A percentile compares a stretch with the other conserved stretches of the same genome.
Evolutionary conservation across 2,113 vertebrate genomes (phyloP).

Genomic region (Apeltes quadracus): DNA sequence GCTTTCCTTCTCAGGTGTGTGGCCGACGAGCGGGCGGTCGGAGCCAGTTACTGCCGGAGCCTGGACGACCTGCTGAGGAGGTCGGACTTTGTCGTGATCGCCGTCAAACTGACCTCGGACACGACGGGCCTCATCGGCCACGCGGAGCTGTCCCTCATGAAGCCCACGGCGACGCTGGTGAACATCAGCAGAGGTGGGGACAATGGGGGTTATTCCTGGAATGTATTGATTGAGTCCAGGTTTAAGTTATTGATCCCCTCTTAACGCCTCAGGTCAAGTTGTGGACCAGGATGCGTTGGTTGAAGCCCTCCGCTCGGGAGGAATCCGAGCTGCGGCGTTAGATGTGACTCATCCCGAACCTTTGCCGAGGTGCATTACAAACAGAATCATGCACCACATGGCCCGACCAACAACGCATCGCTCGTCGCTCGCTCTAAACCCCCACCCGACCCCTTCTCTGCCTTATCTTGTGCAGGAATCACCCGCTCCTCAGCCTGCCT

Average conservation of each 20-base stretch:
- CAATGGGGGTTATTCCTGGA: rapidly evolving
- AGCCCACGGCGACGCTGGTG: constrained; percentile 52
- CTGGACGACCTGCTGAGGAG: constrained; percentile 45
- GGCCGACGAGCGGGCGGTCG: constrained; percentile 23
- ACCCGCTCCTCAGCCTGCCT: constrained; percentile 41
- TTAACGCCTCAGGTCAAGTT: constrained; percentile 59
- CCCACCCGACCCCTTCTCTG: neutral
- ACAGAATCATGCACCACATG: neutral
- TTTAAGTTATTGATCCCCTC: neutral
- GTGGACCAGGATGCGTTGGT: constrained; percentile 76
- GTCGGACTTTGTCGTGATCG: constrained; percentile 46
- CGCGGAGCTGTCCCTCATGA: constrained; percentile 57
- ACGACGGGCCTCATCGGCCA: constrained; percentile 34
- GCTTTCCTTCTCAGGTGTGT: constrained; percentile 4
- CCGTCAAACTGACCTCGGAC: constrained; percentile 33
- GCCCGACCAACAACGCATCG: neutral
- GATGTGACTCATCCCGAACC: constrained; percentile 78
- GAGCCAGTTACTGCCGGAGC: constrained; percentile 23
- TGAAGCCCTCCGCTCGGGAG: constrained; percentile 63
- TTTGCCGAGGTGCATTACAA: constrained; percentile 70
- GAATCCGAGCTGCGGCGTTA: constrained; percentile 60
- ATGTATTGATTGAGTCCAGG: neutral
- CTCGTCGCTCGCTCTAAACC: neutral
- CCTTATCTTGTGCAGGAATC: constrained; percentile 28
- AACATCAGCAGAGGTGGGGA: constrained; percentile 61